Evolutionary conservation across 2,113 vertebrate genomes (phyloP), one percentile per base, ranked within the genome.

Genomic region (Gymnogyps californianus): DNA sequence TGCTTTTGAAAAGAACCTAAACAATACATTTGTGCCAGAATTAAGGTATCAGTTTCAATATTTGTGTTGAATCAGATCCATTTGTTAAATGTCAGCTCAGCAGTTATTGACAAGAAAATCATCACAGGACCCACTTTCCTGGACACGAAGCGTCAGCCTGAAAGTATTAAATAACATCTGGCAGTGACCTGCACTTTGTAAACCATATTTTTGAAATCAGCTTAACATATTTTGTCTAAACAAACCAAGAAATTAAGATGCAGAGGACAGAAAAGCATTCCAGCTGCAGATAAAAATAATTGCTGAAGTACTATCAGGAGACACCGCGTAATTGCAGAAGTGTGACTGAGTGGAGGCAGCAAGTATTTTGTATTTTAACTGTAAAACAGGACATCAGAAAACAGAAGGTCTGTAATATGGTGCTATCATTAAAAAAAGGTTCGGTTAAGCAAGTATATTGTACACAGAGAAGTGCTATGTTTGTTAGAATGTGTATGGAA

Each of bases 261-360:
- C 54, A 77, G 81, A 85, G 46, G 87, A 91, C 91, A 95, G 81
- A 74, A 93, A 91, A 94, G 47, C 84, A 83, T 94, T 96, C 89
- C 91, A 94, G 55, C 89, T 88, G 75, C 79, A 96, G 93, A 97
- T 95, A 96, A 96, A 96, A 95, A 90, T 95, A 95, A 96, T 95
- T 94, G 91, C 89, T 93, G 82, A 94, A 96, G 94, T 82, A 46
- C 87, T 91, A 88, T 94, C 91, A 70, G 89, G 97, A 96, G 93
- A 77, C 81, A 66, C 25, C 0, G 6, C 90, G 71, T 74, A 95
- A 85, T 91, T 95, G 74, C 78, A 94, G 40, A 80, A 95, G 94
- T 55, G 93, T 83, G 82, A 88, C 74, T 77, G 87, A 94, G 75
- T 46, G 49, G 91, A 94, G 75, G 81, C 91, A 97, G 91, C 29